Evolutionary conservation across 2,888 invertebrate genomes (phyloP), one percentile per base, ranked within the genome.

Genomic region (Caenorhabditis auriculariae): DNA sequence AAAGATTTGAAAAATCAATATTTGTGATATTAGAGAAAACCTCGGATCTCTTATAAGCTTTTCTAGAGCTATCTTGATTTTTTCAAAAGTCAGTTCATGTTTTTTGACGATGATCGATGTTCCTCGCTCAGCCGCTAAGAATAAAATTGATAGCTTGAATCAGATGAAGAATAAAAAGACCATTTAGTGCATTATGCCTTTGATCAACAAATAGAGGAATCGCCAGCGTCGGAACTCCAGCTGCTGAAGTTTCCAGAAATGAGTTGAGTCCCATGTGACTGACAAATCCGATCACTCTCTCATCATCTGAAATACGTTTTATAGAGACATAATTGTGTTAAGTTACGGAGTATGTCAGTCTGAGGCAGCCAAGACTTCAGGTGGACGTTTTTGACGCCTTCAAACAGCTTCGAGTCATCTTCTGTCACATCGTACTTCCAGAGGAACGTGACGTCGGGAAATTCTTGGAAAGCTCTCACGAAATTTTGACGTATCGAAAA

Each of bases 401-500:
- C 45, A 23, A 68, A 68, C 29, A 66, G 7, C 19, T 57, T 58
- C 5, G 47, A 41, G 38, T 65, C 64, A 9, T n/a, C n/a, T n/a
- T n/a, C n/a, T n/a, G n/a, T n/a, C n/a, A n/a, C n/a, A 38, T 72
- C 67, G 35, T 69, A 69, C 32, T 72, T 72, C 72, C 72, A 72
- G 6, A 72, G 24, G 29, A 76, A 62, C 17, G 49, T 23, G 38
- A 54, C 71, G 3, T 69, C 65, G 0, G 69, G 61, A 41, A 75
- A 75, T 17, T 61, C 32, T 24, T 61, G 50, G 55, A 76, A 75
- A 0, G 66, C 73, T 7, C 54, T 38, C 12, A 74, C 44, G 39
- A 72, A 60, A 24, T 57, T 52, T 32, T 21, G 50, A n/a, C 69
- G 59, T 12, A 67, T 48, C 9, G 61, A 54, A 1, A 53, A n/a